phyloP scores from a whole-genome alignment of 2,797 vertebrate genomes.

The Anisognathus igniventris region DNA sequence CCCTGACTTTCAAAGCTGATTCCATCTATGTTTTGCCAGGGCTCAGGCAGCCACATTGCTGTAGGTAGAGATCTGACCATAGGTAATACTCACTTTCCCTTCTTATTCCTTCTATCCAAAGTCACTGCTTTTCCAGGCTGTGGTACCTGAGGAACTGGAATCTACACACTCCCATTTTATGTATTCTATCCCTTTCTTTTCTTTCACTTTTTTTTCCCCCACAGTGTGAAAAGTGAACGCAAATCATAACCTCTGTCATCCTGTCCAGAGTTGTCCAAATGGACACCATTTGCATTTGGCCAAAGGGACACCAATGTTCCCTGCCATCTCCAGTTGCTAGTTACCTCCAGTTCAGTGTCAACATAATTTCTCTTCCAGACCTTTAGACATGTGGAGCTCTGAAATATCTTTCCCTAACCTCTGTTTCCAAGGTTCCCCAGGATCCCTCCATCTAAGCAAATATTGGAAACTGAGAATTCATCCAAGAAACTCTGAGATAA shows the following conservation, averaged over 20 bases:
- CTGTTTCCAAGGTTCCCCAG: not conserved
- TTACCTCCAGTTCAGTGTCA: not conserved
- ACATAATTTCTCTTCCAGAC: not conserved
- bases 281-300: not conserved
- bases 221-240: not conserved
- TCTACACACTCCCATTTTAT: not conserved
- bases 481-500: not conserved
- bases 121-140: not conserved
- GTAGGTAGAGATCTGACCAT: not conserved
- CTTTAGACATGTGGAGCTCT: not conserved
- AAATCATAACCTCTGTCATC: not conserved
- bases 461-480: not conserved
- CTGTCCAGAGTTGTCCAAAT: not conserved
- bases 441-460: not conserved
- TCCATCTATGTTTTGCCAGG: not conserved
- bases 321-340: not conserved
- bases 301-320: not conserved
- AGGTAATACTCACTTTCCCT: not conserved
- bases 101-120: not conserved
- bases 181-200: not conserved
- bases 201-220: not conserved
- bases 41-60: not conserved
- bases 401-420: not conserved
- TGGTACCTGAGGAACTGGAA: not conserved
- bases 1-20: not conserved